Evolutionary conservation across 2,888 invertebrate species (phyloP).

Genomic region (Odontocolon sp.): DNA sequence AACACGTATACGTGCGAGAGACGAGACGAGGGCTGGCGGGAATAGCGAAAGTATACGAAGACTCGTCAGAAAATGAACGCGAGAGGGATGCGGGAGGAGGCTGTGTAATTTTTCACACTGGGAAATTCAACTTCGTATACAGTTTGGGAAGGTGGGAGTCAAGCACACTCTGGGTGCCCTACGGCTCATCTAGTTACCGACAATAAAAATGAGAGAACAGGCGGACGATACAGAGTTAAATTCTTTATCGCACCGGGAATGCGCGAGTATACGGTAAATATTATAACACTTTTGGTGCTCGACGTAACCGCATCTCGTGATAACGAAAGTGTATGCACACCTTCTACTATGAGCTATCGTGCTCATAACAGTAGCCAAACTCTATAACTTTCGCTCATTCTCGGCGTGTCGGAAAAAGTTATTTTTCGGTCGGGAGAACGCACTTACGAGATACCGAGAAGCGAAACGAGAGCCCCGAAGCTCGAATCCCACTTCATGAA

Average conservation of each 20-base stretch:
- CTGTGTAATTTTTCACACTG: slow-evolving; percentile 30
- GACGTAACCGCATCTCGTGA: too few relatives aligned
- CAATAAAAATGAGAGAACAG: slow-evolving; percentile 18
- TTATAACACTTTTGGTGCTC: too few relatives aligned
- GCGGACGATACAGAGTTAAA: slow-evolving; percentile 12
- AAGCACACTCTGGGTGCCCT: neutral
- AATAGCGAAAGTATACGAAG: slow-evolving; percentile 24
- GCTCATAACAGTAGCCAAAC: slow-evolving; percentile 17
- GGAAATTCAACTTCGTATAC: slow-evolving; percentile 27
- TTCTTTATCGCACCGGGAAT: slow-evolving; percentile 29
- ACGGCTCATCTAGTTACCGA: slow-evolving; percentile 34
- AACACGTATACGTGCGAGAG: slow-evolving; percentile 11
- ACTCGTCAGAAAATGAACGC: neutral
- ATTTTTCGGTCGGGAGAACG: slow-evolving; percentile 66
- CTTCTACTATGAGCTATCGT: neutral
- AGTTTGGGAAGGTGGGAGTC: neutral
- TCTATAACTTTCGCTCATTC: neutral
- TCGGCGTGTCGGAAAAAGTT: slow-evolving; percentile 32
- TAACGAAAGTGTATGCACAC: slow-evolving; percentile 29
- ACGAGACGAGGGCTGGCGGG: slow-evolving; percentile 18
- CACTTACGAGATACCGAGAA: slow-evolving; percentile 50
- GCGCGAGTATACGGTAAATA: slow-evolving; percentile 25
- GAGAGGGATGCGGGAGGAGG: neutral
- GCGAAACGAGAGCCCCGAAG: slow-evolving; percentile 45
- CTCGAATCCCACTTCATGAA: slow-evolving; percentile 74